These are phyloP conservation scores for Centropus unirufus DNA, from an alignment of 2,113 vertebrate genomes.

Conservation along the genomic window DNA sequence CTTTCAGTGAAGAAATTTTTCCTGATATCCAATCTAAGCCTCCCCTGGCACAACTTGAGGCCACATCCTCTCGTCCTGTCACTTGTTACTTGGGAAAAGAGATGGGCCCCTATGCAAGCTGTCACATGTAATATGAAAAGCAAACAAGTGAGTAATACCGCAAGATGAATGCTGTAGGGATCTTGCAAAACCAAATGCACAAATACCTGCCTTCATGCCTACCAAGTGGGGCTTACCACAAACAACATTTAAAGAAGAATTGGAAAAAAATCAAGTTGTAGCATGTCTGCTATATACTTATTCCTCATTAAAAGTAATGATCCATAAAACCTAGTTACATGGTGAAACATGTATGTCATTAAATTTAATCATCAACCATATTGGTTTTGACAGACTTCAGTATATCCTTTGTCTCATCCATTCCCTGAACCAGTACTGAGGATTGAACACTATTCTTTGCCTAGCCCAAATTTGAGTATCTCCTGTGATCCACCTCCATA, in stretches of 20 bases:
- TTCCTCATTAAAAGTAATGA: neutral
- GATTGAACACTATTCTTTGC: neutral
- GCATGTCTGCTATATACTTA: neutral
- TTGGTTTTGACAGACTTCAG: neutral
- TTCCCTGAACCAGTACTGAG: neutral
- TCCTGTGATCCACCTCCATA: neutral
- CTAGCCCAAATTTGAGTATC: neutral
- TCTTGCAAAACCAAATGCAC: neutral
- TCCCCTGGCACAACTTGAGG: too few species aligned
- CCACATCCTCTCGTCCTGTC: too few species aligned
- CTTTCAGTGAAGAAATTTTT: too few species aligned
- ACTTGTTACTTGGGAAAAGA: too few species aligned
- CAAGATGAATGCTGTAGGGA: neutral
- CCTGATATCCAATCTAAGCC: too few species aligned
- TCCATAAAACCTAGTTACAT: neutral
- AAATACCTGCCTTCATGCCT: neutral
- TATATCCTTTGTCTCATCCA: neutral
- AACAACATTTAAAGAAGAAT: neutral
- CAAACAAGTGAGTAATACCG: neutral
- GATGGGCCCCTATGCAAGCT: neutral
- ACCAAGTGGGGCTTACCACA: neutral
- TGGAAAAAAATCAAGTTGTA: neutral
- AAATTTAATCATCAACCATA: neutral
- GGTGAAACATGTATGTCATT: neutral
- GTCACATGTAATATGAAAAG: neutral